A percentile compares a stretch with the other conserved stretches of the same genome.
Evolutionary conservation across 2,797 vertebrate genomes (phyloP).

Genomic region (Triplophysa bombifrons): DNA sequence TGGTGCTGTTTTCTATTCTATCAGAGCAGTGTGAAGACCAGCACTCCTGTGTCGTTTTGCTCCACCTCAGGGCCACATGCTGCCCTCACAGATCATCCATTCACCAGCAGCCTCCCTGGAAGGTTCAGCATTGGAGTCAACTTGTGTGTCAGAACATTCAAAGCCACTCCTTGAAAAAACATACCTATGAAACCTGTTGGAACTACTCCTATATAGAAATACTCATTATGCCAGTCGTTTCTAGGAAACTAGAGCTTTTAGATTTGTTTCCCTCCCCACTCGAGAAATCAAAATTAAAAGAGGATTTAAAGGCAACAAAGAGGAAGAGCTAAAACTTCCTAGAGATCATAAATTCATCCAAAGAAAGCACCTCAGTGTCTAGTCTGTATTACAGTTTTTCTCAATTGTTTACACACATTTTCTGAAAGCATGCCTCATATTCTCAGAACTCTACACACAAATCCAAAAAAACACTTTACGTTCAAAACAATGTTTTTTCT

Average conservation of each 20-base stretch:
- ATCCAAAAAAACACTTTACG: too few species aligned
- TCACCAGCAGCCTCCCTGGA: conserved; percentile 39
- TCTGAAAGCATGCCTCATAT: too few species aligned
- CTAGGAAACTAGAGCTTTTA: conserved; percentile 4
- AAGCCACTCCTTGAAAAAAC: conserved; percentile 27
- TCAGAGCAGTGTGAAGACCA: conserved; percentile 26
- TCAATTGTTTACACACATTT: too few species aligned
- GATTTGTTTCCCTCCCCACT: not conserved
- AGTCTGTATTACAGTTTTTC: too few species aligned
- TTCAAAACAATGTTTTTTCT: too few species aligned
- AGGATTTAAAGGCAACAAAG: conserved; percentile 38
- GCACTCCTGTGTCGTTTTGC: conserved; percentile 14
- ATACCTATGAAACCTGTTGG: conserved; percentile 6
- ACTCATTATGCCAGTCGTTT: conserved; percentile 23
- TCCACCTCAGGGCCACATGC: conserved; percentile 42
- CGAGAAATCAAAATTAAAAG: conserved; percentile 20
- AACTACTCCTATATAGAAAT: conserved; percentile 34
- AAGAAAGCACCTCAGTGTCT: too few species aligned
- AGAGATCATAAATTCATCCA: not conserved
- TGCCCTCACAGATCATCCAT: conserved; percentile 31
- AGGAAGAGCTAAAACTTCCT: not conserved
- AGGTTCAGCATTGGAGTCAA: conserved; percentile 28
- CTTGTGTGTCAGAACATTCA: conserved; percentile 56
- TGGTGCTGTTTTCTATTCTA: conserved; percentile 36
- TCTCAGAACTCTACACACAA: too few species aligned